Evolutionary conservation across 1,140 invertebrate genomes (phyloP).

Genomic region (Apocrypta bakeri): DNA sequence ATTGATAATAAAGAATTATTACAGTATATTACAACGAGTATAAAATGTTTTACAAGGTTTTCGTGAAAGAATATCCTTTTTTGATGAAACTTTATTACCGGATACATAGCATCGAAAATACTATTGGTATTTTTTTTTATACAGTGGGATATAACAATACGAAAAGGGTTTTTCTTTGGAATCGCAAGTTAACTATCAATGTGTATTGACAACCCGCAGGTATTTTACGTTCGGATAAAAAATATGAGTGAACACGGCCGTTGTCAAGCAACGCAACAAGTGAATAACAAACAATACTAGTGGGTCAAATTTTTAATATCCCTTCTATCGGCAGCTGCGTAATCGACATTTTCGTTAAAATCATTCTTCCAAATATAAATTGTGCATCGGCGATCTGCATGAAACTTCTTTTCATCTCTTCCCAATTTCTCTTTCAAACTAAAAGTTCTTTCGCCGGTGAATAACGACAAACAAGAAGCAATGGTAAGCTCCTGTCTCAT

Average conservation of each 20-base stretch:
- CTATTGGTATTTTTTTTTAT: neutral
- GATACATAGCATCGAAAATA: too few relatives aligned
- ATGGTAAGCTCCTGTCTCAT: neutral
- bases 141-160: neutral
- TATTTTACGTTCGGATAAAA: too few relatives aligned
- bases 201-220: neutral
- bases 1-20: neutral
- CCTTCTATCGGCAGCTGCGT: neutral
- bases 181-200: neutral
- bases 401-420: too few relatives aligned
- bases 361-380: neutral
- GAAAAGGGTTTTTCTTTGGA: neutral
- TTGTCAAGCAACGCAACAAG: too few relatives aligned
- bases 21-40: neutral
- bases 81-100: too few relatives aligned
- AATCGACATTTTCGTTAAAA: neutral
- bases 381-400: neutral
- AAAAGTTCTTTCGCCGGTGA: neutral
- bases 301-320: neutral
- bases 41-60: neutral
- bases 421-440: neutral
- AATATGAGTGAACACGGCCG: too few relatives aligned
- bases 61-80: too few relatives aligned
- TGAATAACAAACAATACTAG: neutral
- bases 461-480: neutral